Percentiles rank a stretch among this genome's conserved stretches.
These are phyloP conservation scores for Campoletis sonorensis DNA, from an alignment of 1,140 invertebrate genomes.

Conservation along the genomic window DNA sequence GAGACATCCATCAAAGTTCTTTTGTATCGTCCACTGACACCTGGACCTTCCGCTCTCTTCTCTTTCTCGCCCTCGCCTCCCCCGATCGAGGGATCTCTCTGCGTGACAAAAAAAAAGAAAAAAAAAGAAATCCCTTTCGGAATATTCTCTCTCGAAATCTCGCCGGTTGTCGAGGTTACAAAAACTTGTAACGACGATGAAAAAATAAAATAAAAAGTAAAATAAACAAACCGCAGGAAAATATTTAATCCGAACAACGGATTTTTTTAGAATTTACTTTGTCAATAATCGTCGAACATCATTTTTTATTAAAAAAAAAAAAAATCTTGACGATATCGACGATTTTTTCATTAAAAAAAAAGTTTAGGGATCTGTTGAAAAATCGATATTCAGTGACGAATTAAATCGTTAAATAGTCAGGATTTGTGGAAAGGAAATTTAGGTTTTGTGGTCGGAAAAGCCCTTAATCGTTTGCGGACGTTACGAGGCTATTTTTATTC, in stretches of 20 bases:
- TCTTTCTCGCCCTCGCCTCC: slow-evolving; percentile 42
- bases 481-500: slow-evolving; percentile 63
- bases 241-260: neutral
- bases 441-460: too few species aligned
- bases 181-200: neutral
- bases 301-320: too few species aligned
- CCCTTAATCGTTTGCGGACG: slow-evolving; percentile 65
- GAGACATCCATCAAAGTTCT: slow-evolving; percentile 65
- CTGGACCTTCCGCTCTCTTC: slow-evolving; percentile 59
- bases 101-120: neutral
- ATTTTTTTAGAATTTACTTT: too few species aligned
- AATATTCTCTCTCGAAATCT: neutral
- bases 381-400: too few species aligned
- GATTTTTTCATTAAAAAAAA: neutral
- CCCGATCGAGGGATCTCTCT: slow-evolving; percentile 33
- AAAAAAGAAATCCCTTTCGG: neutral
- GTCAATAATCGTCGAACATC: too few species aligned
- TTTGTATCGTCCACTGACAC: slow-evolving; percentile 66
- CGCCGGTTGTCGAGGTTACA: neutral
- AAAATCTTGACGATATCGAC: too few species aligned
- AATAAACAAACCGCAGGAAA: slow-evolving; percentile 50
- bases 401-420: too few species aligned
- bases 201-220: slow-evolving; percentile 37
- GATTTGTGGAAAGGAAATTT: too few species aligned
- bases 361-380: neutral